These are phyloP conservation scores for Drosophila mettleri DNA, from an alignment of 2,888 invertebrate genomes.

Conservation along the genomic window DNA sequence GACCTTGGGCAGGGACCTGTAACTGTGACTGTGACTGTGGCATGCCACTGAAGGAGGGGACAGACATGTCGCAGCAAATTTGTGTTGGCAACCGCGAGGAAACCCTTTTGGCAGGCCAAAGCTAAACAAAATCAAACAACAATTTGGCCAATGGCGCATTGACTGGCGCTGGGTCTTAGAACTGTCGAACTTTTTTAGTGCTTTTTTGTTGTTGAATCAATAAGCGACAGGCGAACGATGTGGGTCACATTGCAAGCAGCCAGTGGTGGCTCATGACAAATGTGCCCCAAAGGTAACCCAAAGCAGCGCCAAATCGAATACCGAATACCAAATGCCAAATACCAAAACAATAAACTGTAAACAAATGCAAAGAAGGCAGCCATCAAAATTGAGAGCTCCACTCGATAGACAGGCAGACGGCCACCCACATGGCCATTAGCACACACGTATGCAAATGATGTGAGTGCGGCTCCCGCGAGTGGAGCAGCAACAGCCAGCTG, in stretches of 20 bases:
- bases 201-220: slow-evolving; percentile 83
- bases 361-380: slow-evolving; percentile 72
- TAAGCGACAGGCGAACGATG: slow-evolving; percentile 82
- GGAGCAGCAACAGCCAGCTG: slow-evolving; percentile 40
- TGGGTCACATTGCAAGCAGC: slow-evolving; percentile 84
- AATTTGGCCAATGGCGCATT: slow-evolving; percentile 59
- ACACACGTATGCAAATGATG: slow-evolving; percentile 58
- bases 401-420: slow-evolving; percentile 54
- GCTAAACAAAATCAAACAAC: slow-evolving; percentile 70
- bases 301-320: slow-evolving; percentile 60
- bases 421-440: slow-evolving; percentile 7
- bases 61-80: slow-evolving; percentile 36
- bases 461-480: slow-evolving; percentile 35
- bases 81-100: slow-evolving; percentile 37
- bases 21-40: slow-evolving; percentile 7
- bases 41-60: slow-evolving; percentile 6
- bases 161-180: slow-evolving; percentile 58
- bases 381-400: slow-evolving; percentile 78
- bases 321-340: slow-evolving; percentile 63
- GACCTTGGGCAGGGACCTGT: slow-evolving; percentile 52
- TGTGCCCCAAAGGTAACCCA: slow-evolving; percentile 76
- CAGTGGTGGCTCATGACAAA: slow-evolving; percentile 81
- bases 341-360: slow-evolving; percentile 78
- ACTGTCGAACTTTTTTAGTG: slow-evolving; percentile 66
- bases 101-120: slow-evolving; percentile 52